Conservation (phyloP, 2,888 invertebrate species). For the Criorhina ranunculi region DNA sequence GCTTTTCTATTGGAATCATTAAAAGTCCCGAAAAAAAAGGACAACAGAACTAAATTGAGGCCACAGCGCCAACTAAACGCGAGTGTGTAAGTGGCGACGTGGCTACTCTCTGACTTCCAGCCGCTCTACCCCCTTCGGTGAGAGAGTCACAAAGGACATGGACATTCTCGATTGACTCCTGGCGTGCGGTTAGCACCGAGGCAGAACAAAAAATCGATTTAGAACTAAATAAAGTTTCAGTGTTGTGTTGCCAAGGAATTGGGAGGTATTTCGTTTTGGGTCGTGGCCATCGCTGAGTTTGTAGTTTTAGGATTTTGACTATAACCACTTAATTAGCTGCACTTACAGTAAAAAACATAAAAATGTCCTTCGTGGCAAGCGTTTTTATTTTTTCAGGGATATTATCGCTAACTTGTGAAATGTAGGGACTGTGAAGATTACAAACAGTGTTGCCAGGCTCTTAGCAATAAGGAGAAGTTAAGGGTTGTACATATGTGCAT, state of each 20-base stretch:
- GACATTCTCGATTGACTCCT: constrained; percentile 34
- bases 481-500: no score
- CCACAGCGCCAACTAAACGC: constrained; percentile 22
- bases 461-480: no score
- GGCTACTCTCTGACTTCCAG: constrained; percentile 17
- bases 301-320: not conserved
- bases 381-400: not conserved
- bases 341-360: not conserved
- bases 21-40: constrained; percentile 14
- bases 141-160: constrained; percentile 27
- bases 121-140: not conserved
- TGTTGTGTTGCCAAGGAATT: constrained; percentile 42
- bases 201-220: constrained; percentile 49
- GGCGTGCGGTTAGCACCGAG: constrained; percentile 11
- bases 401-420: not conserved
- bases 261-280: constrained; percentile 14
- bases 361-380: constrained; percentile 4
- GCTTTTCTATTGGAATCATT: constrained; percentile 30
- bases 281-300: not conserved
- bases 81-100: constrained; percentile 8
- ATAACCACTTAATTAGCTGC: constrained; percentile 9
- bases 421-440: not conserved
- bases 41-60: constrained; percentile 46
- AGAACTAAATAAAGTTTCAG: constrained; percentile 7
- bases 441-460: not conserved